Base-by-base conservation (phyloP, 2,113 vertebrate species). In the Solea senegalensis region DNA sequence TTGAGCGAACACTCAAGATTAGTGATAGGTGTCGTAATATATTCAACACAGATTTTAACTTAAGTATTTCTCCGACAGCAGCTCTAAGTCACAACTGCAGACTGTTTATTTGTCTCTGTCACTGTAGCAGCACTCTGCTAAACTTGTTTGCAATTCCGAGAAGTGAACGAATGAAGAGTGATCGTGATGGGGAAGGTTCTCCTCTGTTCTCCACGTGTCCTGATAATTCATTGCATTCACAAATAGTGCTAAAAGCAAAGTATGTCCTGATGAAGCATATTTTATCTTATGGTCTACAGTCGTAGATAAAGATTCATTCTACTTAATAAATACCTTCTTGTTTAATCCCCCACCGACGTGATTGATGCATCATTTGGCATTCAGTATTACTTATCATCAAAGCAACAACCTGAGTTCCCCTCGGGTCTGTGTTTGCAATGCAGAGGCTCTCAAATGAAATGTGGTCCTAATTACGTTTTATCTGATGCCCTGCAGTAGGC, bases 391-490 rank as follows among this genome's bases (percentile, higher is more conserved):
- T 84, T 79, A 81, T 84, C 77, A 80, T 84, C 72, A 72, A 70
- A 78, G 82, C 45, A 61, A 54, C 5, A 40, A 76, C 84, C 76
- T 81, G 62, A 59, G 44, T 83, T 83, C 72, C 86, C 70, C 59
- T 72, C 74, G 14, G 82, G 76, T 80, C 81, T 65, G 2, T 77
- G 72, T 89, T 83, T 82, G 69, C 74, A 62, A 66, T 58, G 70
- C 54, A 69, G 75, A 72, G 28, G 62, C 76, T 82, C 69, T 89
- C 82, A 78, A 88, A 90, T 90, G 80, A 89, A 92, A 90, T 90
- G 82, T 84, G 81, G 83, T 73, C 71, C 78, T 91, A 91, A 92
- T 91, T 91, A 88, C 82, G 82, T 91, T 90, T 89, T 88, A 88
- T 90, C 90, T 88, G 86, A 90, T 90, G 79, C 83, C 81, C 84